Base-by-base conservation (phyloP, 2,888 invertebrate species). In the Panopea generosa region DNA sequence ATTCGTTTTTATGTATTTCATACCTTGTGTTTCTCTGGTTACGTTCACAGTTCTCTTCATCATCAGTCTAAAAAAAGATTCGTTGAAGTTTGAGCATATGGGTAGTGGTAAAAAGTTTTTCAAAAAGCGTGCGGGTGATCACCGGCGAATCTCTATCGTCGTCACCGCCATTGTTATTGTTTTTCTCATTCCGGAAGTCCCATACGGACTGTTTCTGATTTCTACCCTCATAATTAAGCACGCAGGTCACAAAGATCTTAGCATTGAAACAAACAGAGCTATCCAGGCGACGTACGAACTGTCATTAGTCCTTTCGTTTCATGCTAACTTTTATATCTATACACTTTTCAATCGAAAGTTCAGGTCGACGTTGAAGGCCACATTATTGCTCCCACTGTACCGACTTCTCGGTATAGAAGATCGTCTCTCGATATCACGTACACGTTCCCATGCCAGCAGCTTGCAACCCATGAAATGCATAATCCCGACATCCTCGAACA, bases 261-360 rank as follows among this genome's bases (percentile, higher is more conserved):
- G 20, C 14, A 7, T 52, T 4, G 3, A 16, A 26, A 20, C 11
- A 2, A 52, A 52, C 20, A 3, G 52, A 24, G 52, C 52, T 24
- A 7, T 52, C 14, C 22, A 22, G 11, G 20, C 52, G 6, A 4
- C 52, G 9, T 52, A 52, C 22, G 52, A 52, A 24, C 20, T 52
- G 6, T 22, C 22, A 20, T 7, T 52, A 20, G 22, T 6, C 7
- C 6, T 52, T 4, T 52, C 52, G 24, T 52, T 20, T 16, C 22
- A 22, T 52, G 52, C 52, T 20, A 52, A 52, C 20, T 52, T 52
- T 20, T 52, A 22, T 14, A 52, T 52, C 4, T 52, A 52, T 26
- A n/a, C n/a, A n/a, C n/a, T n/a, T n/a, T n/a, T n/a, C n/a, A n/a
- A n/a, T n/a, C n/a, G n/a, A n/a, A n/a, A n/a, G n/a, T n/a, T n/a